A percentile compares a stretch with the other conserved stretches of the same genome.
These are phyloP conservation scores for Recurvirostra avosetta DNA, from an alignment of 2,113 vertebrate species.

Conservation along the genomic window DNA sequence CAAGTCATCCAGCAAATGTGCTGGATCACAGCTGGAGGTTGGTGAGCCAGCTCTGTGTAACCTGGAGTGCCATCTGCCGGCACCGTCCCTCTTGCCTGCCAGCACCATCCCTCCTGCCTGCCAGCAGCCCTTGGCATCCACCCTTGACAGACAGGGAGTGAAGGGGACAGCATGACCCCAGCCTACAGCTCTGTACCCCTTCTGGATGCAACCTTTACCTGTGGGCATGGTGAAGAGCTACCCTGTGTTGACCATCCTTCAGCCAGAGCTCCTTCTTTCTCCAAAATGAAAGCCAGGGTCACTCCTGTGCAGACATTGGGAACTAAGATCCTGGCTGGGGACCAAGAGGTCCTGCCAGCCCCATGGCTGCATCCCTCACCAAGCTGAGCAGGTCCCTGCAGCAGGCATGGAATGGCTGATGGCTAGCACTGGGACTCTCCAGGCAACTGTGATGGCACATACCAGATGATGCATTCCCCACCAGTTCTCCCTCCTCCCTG, in stretches of 20 bases:
- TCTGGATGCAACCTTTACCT: background rate
- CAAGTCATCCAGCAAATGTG: background rate
- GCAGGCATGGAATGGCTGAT: background rate
- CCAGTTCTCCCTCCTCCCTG: background rate
- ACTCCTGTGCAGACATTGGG: background rate
- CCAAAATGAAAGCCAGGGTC: background rate
- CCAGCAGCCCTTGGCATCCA: background rate
- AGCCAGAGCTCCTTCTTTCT: background rate
- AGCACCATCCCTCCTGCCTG: background rate
- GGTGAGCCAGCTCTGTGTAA: background rate
- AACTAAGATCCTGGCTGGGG: rapidly evolving
- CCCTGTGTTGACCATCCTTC: background rate
- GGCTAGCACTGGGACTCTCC: background rate
- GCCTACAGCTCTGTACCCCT: background rate
- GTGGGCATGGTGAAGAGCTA: background rate
- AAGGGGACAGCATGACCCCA: background rate
- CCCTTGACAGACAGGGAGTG: rapidly evolving
- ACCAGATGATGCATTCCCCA: background rate
- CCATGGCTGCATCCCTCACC: background rate
- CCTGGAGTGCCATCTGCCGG: background rate
- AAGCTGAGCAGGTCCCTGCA: background rate
- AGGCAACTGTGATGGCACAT: background rate
- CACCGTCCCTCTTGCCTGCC: background rate
- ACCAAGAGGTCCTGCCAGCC: background rate
- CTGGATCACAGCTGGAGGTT: background rate